These are phyloP conservation scores for Allophyes oxyacanthae DNA, from an alignment of 2,888 invertebrate species.

Conservation along the genomic window DNA sequence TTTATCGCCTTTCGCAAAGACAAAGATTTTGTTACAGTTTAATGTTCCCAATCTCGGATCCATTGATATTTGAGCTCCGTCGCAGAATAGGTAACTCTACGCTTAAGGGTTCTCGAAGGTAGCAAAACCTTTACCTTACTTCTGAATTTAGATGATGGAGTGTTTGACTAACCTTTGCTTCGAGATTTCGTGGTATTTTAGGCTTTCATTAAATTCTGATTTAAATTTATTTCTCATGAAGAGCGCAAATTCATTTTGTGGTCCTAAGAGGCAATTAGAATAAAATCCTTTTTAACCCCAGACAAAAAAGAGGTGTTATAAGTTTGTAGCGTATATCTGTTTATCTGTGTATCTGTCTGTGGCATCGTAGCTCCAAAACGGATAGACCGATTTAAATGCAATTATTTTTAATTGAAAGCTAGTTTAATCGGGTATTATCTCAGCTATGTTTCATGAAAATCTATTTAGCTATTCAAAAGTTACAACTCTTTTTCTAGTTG, in stretches of 20 bases:
- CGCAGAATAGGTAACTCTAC: constrained; percentile 47
- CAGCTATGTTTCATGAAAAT: too few relatives aligned
- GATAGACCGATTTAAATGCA: too few relatives aligned
- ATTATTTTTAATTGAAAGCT: too few relatives aligned
- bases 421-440: too few relatives aligned
- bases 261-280: constrained; percentile 7
- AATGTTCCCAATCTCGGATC: constrained; percentile 40
- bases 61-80: constrained; percentile 50
- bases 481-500: too few relatives aligned
- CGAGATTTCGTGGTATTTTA: constrained; percentile 18
- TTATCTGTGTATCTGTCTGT: too few relatives aligned
- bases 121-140: constrained; percentile 36
- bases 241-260: constrained; percentile 37
- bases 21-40: constrained; percentile 48
- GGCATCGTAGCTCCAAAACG: too few relatives aligned
- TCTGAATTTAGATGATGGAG: constrained; percentile 37
- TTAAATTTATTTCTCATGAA: constrained; percentile 33
- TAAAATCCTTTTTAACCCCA: too few relatives aligned
- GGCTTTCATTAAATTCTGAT: constrained; percentile 43
- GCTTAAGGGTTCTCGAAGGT: constrained; percentile 25
- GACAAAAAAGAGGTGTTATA: too few relatives aligned
- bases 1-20: constrained; percentile 47
- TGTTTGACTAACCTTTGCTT: constrained; percentile 49
- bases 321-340: too few relatives aligned
- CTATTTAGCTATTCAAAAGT: too few relatives aligned